Conservation (phyloP, 2,888 invertebrate species). For the Sinopyrophorus schimmeli region DNA sequence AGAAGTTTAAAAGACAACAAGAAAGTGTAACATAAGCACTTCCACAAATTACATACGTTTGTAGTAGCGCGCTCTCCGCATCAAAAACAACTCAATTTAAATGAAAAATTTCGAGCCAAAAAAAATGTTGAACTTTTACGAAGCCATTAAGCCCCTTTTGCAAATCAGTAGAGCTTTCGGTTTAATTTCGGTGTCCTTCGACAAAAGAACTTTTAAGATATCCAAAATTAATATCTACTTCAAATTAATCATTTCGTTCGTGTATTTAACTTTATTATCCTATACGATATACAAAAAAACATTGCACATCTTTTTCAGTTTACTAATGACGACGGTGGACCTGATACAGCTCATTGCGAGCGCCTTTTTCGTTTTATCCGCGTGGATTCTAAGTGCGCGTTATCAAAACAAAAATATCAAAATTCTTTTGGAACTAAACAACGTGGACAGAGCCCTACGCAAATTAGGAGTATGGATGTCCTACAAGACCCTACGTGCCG, state of each 20-base stretch:
- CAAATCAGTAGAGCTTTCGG: constrained; percentile 15
- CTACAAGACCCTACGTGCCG: constrained; percentile 32
- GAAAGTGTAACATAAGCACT: no score
- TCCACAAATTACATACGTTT: no score
- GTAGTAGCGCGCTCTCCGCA: no score
- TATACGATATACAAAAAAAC: constrained; percentile 1
- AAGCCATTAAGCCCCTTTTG: constrained; percentile 20
- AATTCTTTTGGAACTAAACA: constrained; percentile 16
- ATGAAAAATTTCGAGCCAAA: no score
- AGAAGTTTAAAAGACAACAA: no score
- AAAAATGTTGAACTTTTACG: constrained; percentile 18
- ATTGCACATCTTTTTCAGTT: neutral
- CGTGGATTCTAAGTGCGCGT: constrained; percentile 18
- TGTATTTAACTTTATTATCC: constrained; percentile 4
- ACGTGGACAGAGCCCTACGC: constrained; percentile 37
- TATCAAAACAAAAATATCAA: constrained; percentile 24
- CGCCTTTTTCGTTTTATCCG: constrained; percentile 8
- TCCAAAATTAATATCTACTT: constrained; percentile 17
- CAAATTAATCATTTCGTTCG: constrained; percentile 4
- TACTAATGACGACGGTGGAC: constrained; percentile 13
- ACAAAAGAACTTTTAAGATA: constrained; percentile 12
- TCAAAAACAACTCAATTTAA: no score
- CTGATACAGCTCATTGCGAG: constrained; percentile 9
- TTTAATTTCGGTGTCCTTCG: constrained; percentile 13
- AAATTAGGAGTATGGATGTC: constrained; percentile 38